Conservation (phyloP, 2,113 vertebrate genomes). For the Blennius ocellaris region DNA sequence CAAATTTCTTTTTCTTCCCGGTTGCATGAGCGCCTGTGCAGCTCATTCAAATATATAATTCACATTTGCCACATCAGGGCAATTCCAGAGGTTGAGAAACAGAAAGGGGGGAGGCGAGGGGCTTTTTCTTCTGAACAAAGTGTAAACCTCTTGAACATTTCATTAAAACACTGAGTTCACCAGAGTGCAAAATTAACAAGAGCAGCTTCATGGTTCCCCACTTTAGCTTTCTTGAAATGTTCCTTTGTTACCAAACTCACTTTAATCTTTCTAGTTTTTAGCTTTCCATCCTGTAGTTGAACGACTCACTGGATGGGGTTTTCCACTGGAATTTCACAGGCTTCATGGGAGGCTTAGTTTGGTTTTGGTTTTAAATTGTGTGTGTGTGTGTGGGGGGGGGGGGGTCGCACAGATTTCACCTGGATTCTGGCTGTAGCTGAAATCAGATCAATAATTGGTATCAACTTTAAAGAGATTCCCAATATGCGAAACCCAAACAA, state of each 20-base stretch:
- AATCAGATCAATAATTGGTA: too few relatives aligned
- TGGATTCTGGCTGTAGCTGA: not conserved
- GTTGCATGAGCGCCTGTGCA: not conserved
- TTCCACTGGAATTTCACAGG: too few relatives aligned
- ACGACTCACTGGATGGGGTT: not conserved
- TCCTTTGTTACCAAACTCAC: not conserved
- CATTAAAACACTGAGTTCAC: conserved; percentile 17
- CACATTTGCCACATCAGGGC: not conserved
- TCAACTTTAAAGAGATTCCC: not conserved
- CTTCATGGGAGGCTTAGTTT: too few relatives aligned
- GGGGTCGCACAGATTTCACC: not conserved
- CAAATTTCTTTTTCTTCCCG: conserved; percentile 39
- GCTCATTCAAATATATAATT: conserved; percentile 25
- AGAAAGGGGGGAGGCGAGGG: not conserved
- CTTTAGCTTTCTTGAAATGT: not conserved
- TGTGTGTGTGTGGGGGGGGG: too few relatives aligned
- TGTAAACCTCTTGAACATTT: conserved; percentile 22
- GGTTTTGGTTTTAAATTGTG: not conserved
- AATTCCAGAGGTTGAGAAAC: not conserved
- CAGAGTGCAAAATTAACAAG: conserved; percentile 6
- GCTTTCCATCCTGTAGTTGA: not conserved
- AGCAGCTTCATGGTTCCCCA: not conserved
- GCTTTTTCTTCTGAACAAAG: not conserved
- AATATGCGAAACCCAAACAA: too few relatives aligned
- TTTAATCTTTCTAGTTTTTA: not conserved